Evolutionary conservation across 64 coral and sea anemone genomes (phyloP).

Genomic region (Platygyra sinensis): DNA sequence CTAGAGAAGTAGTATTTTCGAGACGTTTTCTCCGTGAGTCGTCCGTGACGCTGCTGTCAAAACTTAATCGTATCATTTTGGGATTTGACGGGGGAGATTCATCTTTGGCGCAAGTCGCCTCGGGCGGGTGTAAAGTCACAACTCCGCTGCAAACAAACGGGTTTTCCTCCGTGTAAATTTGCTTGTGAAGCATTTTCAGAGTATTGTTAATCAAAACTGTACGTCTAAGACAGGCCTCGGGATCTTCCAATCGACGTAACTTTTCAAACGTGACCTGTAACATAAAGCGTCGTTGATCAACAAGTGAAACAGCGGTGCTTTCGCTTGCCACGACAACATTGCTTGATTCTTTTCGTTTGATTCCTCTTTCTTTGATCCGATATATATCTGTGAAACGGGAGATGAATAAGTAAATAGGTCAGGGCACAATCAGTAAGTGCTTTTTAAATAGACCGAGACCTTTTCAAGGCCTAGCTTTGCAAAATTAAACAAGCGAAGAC

Average conservation of each 20-base stretch:
- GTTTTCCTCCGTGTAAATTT: constrained; percentile 85
- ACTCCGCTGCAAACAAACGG: constrained; percentile 65
- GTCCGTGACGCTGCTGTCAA: constrained; percentile 27
- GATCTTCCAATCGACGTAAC: constrained; percentile 90
- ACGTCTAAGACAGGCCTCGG: constrained; percentile 87
- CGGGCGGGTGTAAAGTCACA: constrained; percentile 42
- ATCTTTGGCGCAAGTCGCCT: not conserved
- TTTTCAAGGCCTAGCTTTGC: constrained; percentile 34
- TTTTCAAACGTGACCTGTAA: constrained; percentile 95
- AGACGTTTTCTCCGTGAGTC: constrained; percentile 12
- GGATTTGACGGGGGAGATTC: constrained; percentile 44
- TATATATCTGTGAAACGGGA: constrained; percentile 52
- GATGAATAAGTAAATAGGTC: constrained; percentile 62
- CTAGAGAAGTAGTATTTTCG: constrained; percentile 19
- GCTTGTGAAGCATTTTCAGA: constrained; percentile 84
- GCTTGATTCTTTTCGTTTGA: constrained; percentile 33
- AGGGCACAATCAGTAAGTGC: constrained; percentile 53
- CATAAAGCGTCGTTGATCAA: constrained; percentile 70
- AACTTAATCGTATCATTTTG: constrained; percentile 40
- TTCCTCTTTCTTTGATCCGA: constrained; percentile 54
- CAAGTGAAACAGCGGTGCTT: constrained; percentile 16
- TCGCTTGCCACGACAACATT: constrained; percentile 19
- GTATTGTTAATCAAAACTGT: constrained; percentile 99
- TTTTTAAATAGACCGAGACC: constrained; percentile 45
- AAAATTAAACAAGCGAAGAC: constrained; percentile 48